Base-by-base conservation (phyloP, 2,888 invertebrate genomes). In the Hyppa rectilinea region DNA sequence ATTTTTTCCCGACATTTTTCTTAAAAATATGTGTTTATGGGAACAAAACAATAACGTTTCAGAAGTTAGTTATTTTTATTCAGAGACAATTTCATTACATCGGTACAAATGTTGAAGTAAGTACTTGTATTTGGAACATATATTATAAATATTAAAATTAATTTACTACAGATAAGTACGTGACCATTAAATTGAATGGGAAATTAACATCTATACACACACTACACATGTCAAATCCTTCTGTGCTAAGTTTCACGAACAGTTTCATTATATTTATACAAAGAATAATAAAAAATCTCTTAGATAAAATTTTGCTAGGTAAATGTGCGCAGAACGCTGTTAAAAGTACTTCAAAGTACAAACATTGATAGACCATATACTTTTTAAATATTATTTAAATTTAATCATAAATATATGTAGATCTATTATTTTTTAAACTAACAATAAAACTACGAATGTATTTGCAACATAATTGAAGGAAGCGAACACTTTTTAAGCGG, bases 151-250 rank as follows among this genome's bases (percentile, higher is more conserved):
- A 76, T 78, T 81, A 70, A 81, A 82, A 75, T 60, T 72, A 84
- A 78, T 78, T 59, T 78, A 69, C 73, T 60, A 76, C 82, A 81
- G 55, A 59, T 65, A 71, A 71, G 72, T 65, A 80, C 67, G 72
- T 60, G 63, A 75, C 66, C 62, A 75, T 71, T 77, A 77, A 76
- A 82, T 81, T 74, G 78, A 85, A n/a, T 80, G 78, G 75, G 64
- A 87, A 88, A 87, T 81, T 66, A 86, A 82, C 66, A 74, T 70
- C 62, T 82, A 82, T 85, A 87, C 83, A 87, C 83, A 85, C 76
- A 80, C 90, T 93, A 92, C 88, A 75, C 75, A 86, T 89, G 62
- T 92, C 92, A 93, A 93, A 93, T 93, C 93, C 93, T 74, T 92
- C 88, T 87, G 93, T 93, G 93, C 93, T 86, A 86, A 85, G 75